Percentiles rank a stretch among this genome's conserved stretches.
These are phyloP conservation scores for Nasua narica DNA, from an alignment of 2,797 vertebrate species.

Conservation along the genomic window DNA sequence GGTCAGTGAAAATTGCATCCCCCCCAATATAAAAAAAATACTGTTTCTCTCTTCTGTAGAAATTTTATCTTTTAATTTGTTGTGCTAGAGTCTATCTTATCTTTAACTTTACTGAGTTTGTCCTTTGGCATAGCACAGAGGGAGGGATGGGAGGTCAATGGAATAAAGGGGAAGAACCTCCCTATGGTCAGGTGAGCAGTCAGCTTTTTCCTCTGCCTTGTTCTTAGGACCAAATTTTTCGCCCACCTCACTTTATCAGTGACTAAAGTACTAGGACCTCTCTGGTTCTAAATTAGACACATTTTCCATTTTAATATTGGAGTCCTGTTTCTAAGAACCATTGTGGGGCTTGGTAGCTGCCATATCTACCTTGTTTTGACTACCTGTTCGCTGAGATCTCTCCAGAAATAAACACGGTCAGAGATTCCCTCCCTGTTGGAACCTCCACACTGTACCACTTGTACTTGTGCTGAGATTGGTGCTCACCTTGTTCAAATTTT, in stretches of 20 bases:
- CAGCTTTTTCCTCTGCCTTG: neutral
- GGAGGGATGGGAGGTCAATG: neutral
- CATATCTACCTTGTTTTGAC: accelerated
- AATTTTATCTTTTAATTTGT: neutral
- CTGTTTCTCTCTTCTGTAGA: neutral
- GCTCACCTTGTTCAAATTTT: neutral
- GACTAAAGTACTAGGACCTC: neutral
- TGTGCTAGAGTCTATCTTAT: neutral
- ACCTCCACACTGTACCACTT: too few species aligned
- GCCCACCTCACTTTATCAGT: neutral
- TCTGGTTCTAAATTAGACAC: neutral
- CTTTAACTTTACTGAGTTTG: neutral
- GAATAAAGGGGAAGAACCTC: accelerated
- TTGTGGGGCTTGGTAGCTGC: neutral
- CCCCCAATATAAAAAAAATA: neutral
- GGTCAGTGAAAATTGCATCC: neutral
- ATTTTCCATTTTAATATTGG: neutral
- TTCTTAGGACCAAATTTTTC: neutral
- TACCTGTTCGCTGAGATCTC: neutral
- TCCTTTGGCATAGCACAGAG: neutral
- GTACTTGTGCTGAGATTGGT: neutral
- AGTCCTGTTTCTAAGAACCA: neutral
- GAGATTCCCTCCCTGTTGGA: accelerated
- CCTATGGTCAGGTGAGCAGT: neutral
- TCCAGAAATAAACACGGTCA: neutral